Percentiles rank a stretch among this genome's conserved stretches.
These are phyloP conservation scores for Anadara kagoshimensis DNA, from an alignment of 1,140 invertebrate genomes.

Conservation along the genomic window DNA sequence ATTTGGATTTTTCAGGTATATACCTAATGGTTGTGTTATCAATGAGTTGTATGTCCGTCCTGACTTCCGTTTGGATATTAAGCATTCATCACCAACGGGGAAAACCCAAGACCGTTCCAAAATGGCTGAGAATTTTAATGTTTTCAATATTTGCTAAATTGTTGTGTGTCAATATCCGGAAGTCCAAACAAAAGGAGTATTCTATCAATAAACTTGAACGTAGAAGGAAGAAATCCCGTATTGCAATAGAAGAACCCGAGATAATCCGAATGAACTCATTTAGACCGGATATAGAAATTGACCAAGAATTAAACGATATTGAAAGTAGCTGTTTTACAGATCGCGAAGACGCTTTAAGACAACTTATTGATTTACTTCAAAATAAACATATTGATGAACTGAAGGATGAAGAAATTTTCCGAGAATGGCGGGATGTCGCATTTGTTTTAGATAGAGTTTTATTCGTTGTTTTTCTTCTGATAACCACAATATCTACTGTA, in stretches of 20 bases:
- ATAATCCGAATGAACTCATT: conserved; percentile 34
- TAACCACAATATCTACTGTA: conserved; percentile 74
- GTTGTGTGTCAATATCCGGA: conserved; percentile 32
- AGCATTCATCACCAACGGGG: conserved; percentile 66
- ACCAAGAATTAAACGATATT: conserved; percentile 13
- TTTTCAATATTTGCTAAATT: conserved; percentile 44
- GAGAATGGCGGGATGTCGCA: conserved; percentile 77
- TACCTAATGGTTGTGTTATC: conserved; percentile 66
- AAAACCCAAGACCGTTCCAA: conserved; percentile 48
- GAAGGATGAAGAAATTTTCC: conserved; percentile 63
- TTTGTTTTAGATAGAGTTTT: conserved; percentile 77
- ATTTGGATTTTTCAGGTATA: conserved; percentile 67
- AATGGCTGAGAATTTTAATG: conserved; percentile 45
- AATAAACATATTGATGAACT: conserved; percentile 51
- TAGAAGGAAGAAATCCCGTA: conserved; percentile 24
- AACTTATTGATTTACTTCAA: conserved; percentile 54
- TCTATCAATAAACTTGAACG: conserved; percentile 3
- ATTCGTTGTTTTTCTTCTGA: conserved; percentile 77
- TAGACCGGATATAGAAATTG: conserved; percentile 2
- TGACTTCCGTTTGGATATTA: conserved; percentile 63
- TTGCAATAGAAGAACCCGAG: conserved; percentile 47
- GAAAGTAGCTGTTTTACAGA: conserved; percentile 17
- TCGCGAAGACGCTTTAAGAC: conserved; percentile 42
- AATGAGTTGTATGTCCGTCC: conserved; percentile 63
- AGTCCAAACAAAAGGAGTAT: neutral